phyloP scores from a whole-genome alignment of 2,797 vertebrate genomes.

The Phoxinus dragarum region DNA sequence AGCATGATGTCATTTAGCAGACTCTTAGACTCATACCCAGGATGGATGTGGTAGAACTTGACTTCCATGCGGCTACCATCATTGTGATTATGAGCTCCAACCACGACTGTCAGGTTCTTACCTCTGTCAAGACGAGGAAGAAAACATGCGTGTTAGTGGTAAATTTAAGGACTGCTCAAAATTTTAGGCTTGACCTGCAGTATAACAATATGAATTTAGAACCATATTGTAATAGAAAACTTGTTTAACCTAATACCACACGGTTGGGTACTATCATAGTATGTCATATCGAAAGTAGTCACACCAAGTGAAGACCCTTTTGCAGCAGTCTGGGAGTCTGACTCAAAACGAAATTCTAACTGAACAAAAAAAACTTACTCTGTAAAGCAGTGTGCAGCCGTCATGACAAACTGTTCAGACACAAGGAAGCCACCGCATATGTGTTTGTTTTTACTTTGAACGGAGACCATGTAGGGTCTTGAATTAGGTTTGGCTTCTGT shows the following conservation, averaged over 20 bases:
- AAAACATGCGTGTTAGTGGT: background rate
- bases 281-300: background rate
- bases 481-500: constrained; percentile 49
- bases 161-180: background rate
- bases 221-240: background rate
- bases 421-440: constrained; percentile 75
- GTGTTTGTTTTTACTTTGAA: constrained; percentile 61
- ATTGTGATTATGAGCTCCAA: constrained; percentile 53
- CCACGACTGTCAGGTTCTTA: constrained; percentile 51
- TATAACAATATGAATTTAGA: background rate
- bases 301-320: background rate
- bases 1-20: constrained; percentile 65
- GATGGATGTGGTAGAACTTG: constrained; percentile 63
- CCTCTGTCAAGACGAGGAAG: constrained; percentile 31
- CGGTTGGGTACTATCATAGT: background rate
- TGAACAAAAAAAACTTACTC: constrained; percentile 49
- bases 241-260: background rate
- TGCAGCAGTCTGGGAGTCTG: background rate
- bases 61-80: constrained; percentile 21
- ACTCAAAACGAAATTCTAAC: background rate
- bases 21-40: constrained; percentile 14
- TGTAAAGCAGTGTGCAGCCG: constrained; percentile 70
- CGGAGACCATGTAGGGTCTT: constrained; percentile 73
- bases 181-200: background rate
- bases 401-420: constrained; percentile 70